Evolutionary conservation across 2,113 vertebrate species (phyloP), one percentile per base, ranked within the genome.

Genomic region (Muscicapa adusta): DNA sequence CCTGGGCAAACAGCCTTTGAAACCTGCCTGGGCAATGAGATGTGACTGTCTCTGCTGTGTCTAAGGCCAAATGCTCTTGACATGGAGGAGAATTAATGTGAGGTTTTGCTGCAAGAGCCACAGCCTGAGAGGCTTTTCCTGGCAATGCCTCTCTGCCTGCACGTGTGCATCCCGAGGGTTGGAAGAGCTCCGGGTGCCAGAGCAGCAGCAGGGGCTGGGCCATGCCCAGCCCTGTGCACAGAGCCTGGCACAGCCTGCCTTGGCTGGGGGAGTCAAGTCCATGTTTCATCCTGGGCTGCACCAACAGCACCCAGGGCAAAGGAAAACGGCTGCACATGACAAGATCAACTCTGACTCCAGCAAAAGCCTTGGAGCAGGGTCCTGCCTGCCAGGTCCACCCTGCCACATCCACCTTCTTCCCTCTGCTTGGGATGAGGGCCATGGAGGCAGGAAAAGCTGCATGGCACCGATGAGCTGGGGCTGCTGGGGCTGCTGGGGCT

Each of bases 381-480:
- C 77, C 85, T 71, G 68, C 24, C 73, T n/a, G 42, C 34, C 72
- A 66, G 63, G 58, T 12, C 22, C 56, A n/a, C 6, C 23, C 72
- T 34, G 45, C n/a, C 76, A 65, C 58, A 54, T 14, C 24, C 56
- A 40, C 6, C 74, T 28, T 38, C 34, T 36, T 47, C 33, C 28
- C 29, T 43, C 10, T 67, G 40, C 29, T 6, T 3, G 11, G 26
- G 34, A 5, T 0, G 33, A 63, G 57, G 18, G 16, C 9, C 57
- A n/a, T 5, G 5, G 47, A 12, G 7, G 26, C 53, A 72, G 66
- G 19, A 38, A 15, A 25, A 47, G 22, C 36, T 14, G 17, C 5
- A 0, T 0, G 0, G 61, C 12, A 2, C 65, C 2, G 0, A 8
- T 4, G 2, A 23, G 56, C 68, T 9, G 53, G 0, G 0, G 2